phyloP scores from a whole-genome alignment of 2,888 invertebrate species.

The Trimorus sp. region DNA sequence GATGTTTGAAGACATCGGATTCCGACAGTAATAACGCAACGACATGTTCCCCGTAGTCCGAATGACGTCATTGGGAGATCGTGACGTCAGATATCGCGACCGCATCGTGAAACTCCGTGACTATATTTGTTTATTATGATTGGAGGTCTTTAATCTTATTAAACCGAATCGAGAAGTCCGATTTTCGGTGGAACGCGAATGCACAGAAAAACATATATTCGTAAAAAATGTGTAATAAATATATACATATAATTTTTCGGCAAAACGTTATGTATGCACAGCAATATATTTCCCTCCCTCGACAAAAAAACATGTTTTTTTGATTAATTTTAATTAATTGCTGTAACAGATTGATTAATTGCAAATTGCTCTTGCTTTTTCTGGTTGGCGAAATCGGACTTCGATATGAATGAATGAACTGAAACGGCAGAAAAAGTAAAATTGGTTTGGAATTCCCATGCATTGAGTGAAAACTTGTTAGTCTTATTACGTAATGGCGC shows the following conservation, averaged over 20 bases:
- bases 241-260: too few species aligned
- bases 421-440: slow-evolving; percentile 10
- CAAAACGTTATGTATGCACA: too few species aligned
- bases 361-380: neutral
- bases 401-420: neutral
- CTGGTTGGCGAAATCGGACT: neutral
- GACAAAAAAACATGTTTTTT: too few species aligned
- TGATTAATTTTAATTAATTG: too few species aligned
- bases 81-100: slow-evolving; percentile 47
- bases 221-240: too few species aligned
- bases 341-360: too few species aligned
- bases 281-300: too few species aligned
- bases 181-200: neutral
- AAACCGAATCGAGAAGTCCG: slow-evolving; percentile 23
- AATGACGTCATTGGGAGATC: slow-evolving; percentile 46
- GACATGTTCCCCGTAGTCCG: slow-evolving; percentile 25
- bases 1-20: slow-evolving; percentile 12
- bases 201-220: too few species aligned
- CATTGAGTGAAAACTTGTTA: slow-evolving; percentile 37
- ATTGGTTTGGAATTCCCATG: slow-evolving; percentile 17
- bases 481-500: slow-evolving; percentile 24
- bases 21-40: slow-evolving; percentile 38
- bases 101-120: slow-evolving; percentile 37
- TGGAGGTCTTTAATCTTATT: slow-evolving; percentile 55
- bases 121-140: slow-evolving; percentile 45